Base-by-base conservation (phyloP, 1,140 invertebrate species). In the Heliconius himera region DNA sequence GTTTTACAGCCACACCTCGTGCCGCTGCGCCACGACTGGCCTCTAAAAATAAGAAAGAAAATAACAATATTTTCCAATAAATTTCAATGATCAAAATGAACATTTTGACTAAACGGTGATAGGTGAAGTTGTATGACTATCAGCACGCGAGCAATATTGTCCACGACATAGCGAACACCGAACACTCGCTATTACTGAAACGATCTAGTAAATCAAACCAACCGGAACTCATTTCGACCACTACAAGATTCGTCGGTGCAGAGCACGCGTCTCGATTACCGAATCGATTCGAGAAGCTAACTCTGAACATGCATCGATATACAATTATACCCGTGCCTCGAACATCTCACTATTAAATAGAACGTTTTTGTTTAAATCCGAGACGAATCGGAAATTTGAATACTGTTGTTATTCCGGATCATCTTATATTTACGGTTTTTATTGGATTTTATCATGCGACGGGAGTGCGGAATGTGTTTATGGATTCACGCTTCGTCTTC, bases 351-450 rank as follows among this genome's bases (percentile, higher is more conserved):
- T 94, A 94, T 91, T 91, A 92, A 94, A 94, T 91, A 92, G 89
- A 94, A 90, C 92, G 92, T 93, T 94, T 91, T 92, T 93, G 92
- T 94, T 94, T 94, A 94, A 94, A 93, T 88, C 91, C 88, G 92
- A 85, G 83, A 82, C 91, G 90, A 93, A 94, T 94, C 77, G 89
- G 79, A 90, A 94, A 94, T 94, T 94, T 90, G 89, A 93, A 91
- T 89, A 93, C 87, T 91, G 90, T 92, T 90, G 87, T 91, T 93
- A 90, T 91, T 88, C 89, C 84, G 85, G 81, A 84, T 88, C 89
- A 88, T 91, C 87, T 90, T 88, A 77, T 89, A 89, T 89, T 91
- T 89, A 90, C 87, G 89, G 85, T 87, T 89, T 88, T 92, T 92
- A 93, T 92, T 86, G 84, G 75, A 70, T 26, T 77, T 81, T 88